These are phyloP conservation scores for Leptinotarsa lineolata DNA, from an alignment of 1,140 invertebrate genomes.

Conservation along the genomic window DNA sequence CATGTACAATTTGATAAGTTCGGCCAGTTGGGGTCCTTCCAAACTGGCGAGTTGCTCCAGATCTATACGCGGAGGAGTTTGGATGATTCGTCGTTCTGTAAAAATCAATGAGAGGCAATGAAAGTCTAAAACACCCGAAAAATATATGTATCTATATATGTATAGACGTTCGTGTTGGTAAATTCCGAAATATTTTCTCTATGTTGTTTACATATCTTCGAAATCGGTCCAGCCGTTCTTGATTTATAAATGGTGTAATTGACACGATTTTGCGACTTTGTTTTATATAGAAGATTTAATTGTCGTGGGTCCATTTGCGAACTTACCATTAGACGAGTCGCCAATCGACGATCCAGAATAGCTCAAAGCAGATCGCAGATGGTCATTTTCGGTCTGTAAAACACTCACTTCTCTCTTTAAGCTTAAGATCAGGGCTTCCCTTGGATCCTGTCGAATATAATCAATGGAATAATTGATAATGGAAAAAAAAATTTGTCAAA, in stretches of 20 bases:
- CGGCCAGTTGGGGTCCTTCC: slow-evolving; percentile 70
- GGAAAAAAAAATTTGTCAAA: not conserved
- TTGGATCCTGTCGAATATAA: slow-evolving; percentile 71
- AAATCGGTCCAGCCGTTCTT: too few relatives aligned
- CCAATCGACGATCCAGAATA: not conserved
- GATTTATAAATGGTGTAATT: too few relatives aligned
- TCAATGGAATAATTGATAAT: slow-evolving; percentile 26
- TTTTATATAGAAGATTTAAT: too few relatives aligned
- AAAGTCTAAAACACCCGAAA: too few relatives aligned
- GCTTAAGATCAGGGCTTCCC: slow-evolving; percentile 88
- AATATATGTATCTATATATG: too few relatives aligned
- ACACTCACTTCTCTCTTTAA: slow-evolving; percentile 87
- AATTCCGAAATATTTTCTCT: too few relatives aligned
- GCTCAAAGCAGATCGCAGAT: slow-evolving; percentile 73
- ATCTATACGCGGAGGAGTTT: slow-evolving; percentile 66
- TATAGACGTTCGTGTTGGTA: too few relatives aligned
- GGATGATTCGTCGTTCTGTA: slow-evolving; percentile 48
- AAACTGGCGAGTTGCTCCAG: slow-evolving; percentile 73
- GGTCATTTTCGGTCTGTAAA: slow-evolving; percentile 89
- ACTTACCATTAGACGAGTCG: slow-evolving; percentile 8
- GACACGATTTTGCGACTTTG: too few relatives aligned
- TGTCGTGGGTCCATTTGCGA: not conserved
- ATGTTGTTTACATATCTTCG: too few relatives aligned
- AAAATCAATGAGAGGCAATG: not conserved
- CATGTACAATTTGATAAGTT: slow-evolving; percentile 78